A percentile compares a stretch with the other conserved stretches of the same genome.
Conservation (phyloP, 35 echinoderm and acorn worm species). For the Acanthaster planci region DNA sequence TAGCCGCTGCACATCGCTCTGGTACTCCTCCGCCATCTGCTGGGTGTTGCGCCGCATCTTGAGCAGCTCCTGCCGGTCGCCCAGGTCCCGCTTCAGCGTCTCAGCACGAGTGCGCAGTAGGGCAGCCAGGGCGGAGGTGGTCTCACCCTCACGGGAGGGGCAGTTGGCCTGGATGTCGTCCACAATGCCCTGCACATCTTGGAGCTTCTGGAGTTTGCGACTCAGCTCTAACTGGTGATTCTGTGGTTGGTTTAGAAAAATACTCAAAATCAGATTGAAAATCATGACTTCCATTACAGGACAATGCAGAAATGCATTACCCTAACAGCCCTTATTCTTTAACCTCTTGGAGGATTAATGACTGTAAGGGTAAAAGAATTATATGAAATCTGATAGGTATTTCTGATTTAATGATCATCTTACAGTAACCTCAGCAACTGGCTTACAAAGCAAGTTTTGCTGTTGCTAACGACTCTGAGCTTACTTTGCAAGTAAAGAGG, state of each 20-base stretch:
- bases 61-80: constrained; percentile 49
- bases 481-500: too few relatives aligned
- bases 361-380: too few relatives aligned
- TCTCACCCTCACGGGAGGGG: constrained; percentile 35
- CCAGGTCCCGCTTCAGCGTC: constrained; percentile 57
- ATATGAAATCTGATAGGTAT: too few relatives aligned
- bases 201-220: constrained; percentile 75
- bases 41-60: constrained; percentile 63
- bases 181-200: constrained; percentile 64
- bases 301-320: too few relatives aligned
- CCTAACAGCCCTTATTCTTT: too few relatives aligned
- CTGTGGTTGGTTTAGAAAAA: constrained; percentile 20
- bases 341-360: too few relatives aligned
- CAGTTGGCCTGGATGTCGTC: constrained; percentile 37
- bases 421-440: too few relatives aligned
- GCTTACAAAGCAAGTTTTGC: too few relatives aligned
- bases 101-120: constrained; percentile 66
- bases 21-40: constrained; percentile 72
- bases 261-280: too few relatives aligned
- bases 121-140: constrained; percentile 40
- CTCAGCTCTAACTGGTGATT: constrained; percentile 73
- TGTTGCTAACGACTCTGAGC: too few relatives aligned
- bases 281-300: too few relatives aligned
- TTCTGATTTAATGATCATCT: too few relatives aligned
- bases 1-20: constrained; percentile 81